phyloP scores from a whole-genome alignment of 2,113 vertebrate genomes.

The Crotalus viridis region DNA sequence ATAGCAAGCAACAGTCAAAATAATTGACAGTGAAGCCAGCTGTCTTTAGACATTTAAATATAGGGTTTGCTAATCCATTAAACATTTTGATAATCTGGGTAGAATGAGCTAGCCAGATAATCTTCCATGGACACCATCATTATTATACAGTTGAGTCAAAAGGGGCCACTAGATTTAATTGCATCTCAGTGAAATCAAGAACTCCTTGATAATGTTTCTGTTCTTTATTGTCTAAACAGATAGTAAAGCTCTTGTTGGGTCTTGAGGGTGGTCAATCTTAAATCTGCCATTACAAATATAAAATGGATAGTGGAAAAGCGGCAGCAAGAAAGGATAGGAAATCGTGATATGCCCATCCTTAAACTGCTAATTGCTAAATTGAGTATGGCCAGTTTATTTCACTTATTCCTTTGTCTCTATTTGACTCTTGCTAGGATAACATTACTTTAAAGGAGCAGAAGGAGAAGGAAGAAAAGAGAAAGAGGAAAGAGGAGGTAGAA shows the following conservation, averaged over 20 bases:
- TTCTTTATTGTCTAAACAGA: neutral
- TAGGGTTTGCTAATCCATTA: neutral
- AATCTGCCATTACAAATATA: neutral
- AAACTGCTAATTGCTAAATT: neutral
- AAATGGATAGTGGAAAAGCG: neutral
- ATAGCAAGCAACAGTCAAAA: neutral
- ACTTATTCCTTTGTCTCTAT: neutral
- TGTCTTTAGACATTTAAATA: conserved; percentile 2
- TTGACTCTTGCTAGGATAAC: neutral
- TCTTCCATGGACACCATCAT: neutral
- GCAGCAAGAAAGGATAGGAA: neutral
- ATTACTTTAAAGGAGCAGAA: conserved; percentile 25
- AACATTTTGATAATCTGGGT: neutral
- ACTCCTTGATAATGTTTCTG: neutral
- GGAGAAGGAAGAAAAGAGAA: neutral
- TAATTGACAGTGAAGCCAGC: neutral
- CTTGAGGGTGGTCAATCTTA: neutral
- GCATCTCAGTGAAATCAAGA: neutral
- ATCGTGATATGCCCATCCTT: neutral
- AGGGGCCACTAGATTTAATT: neutral
- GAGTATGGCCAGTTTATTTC: neutral
- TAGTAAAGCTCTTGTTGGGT: neutral
- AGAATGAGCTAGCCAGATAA: neutral
- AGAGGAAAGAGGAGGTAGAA: neutral
- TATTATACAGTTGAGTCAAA: neutral